A percentile compares a stretch with the other conserved stretches of the same genome.
Conservation (phyloP, 2,113 vertebrate species). For the Gnathonemus echidnorhynchus region DNA sequence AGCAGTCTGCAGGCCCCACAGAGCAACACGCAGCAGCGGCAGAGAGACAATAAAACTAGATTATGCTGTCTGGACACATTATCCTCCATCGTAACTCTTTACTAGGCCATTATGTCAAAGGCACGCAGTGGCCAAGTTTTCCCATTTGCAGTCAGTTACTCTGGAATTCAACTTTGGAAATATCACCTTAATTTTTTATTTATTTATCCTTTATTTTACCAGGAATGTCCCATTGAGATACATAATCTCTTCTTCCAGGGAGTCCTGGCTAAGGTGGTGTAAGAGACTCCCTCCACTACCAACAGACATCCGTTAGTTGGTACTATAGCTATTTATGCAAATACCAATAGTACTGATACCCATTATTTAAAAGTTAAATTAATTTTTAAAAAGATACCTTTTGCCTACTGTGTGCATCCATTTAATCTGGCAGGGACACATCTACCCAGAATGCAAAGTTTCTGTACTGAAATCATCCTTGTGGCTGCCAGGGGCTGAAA, state of each 20-base stretch:
- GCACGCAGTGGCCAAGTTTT: background rate
- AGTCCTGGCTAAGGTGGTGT: too few species aligned
- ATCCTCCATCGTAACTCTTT: background rate
- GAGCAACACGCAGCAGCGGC: background rate
- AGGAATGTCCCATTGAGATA: too few species aligned
- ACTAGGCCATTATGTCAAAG: background rate
- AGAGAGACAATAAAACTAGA: background rate
- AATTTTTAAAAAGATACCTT: background rate
- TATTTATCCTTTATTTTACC: too few species aligned
- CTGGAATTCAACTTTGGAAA: background rate
- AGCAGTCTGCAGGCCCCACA: background rate
- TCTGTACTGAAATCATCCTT: background rate
- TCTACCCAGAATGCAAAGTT: background rate
- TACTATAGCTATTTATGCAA: background rate
- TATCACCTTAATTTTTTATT: background rate
- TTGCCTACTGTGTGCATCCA: background rate
- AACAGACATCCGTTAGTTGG: background rate
- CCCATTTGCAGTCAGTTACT: background rate
- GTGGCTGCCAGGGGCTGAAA: background rate
- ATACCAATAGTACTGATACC: background rate
- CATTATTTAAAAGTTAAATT: background rate
- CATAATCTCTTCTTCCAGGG: too few species aligned
- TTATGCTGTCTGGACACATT: conserved; percentile 13
- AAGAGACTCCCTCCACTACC: background rate
- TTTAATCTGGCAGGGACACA: background rate